Percentiles rank a stretch among this genome's conserved stretches.
Conservation (phyloP, 2,113 vertebrate species). For the Zosterops pallidus region DNA sequence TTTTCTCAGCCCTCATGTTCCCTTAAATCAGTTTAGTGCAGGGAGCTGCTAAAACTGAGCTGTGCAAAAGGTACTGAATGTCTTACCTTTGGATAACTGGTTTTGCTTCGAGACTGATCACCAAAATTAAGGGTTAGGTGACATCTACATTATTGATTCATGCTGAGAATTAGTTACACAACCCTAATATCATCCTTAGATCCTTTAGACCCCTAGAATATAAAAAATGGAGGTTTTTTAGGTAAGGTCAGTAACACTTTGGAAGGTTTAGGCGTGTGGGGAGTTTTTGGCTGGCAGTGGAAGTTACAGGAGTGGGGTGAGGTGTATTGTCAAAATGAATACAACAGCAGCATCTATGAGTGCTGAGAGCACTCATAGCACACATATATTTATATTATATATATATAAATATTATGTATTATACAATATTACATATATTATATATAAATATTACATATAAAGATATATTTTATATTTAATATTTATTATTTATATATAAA, state of each 20-base stretch:
- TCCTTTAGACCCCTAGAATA: not conserved
- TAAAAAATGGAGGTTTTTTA: not conserved
- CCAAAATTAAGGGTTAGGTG: not conserved
- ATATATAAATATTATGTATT: no score
- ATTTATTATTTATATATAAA: no score
- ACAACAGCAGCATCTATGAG: not conserved
- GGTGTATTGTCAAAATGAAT: not conserved
- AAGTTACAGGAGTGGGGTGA: not conserved
- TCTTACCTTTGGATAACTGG: not conserved
- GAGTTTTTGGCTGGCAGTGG: not conserved
- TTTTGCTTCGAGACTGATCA: not conserved
- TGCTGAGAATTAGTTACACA: not conserved
- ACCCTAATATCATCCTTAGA: not conserved
- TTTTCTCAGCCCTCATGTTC: not conserved
- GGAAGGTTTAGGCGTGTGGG: not conserved
- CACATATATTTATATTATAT: no score
- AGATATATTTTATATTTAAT: no score
- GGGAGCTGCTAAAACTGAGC: not conserved
- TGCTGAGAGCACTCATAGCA: no score
- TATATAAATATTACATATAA: no score
- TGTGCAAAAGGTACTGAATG: not conserved
- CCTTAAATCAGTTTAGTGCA: not conserved
- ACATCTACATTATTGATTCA: not conserved
- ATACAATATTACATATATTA: no score
- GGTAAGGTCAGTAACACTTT: not conserved